A percentile compares a stretch with the other conserved stretches of the same genome.
Evolutionary conservation across 2,113 vertebrate genomes (phyloP).

Genomic region (Panthera leo): DNA sequence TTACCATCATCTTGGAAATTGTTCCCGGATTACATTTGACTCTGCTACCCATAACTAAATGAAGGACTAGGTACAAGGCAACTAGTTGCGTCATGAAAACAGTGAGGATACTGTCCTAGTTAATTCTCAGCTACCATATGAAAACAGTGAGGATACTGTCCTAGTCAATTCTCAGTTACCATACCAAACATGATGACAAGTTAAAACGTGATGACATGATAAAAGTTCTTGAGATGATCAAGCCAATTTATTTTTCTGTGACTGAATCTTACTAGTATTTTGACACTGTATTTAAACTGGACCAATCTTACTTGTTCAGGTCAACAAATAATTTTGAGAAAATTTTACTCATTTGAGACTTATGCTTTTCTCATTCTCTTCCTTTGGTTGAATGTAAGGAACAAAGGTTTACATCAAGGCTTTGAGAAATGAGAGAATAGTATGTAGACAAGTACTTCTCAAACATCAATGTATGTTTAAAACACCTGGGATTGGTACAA

Average conservation of each 20-base stretch:
- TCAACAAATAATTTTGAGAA: not conserved
- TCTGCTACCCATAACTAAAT: fast-evolving
- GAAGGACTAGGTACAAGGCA: not conserved
- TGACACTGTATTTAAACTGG: not conserved
- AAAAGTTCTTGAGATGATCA: not conserved
- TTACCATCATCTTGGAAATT: not conserved
- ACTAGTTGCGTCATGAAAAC: not conserved
- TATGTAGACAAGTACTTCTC: not conserved
- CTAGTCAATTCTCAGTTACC: not conserved
- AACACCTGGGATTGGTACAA: not conserved
- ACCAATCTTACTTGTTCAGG: not conserved
- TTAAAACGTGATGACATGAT: too few species aligned
- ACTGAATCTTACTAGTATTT: not conserved
- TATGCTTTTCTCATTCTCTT: not conserved
- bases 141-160: not conserved
- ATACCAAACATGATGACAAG: not conserved
- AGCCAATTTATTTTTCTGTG: not conserved
- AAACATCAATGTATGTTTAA: not conserved
- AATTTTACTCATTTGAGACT: not conserved
- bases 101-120: not conserved
- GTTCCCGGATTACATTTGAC: not conserved
- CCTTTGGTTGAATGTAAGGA: not conserved
- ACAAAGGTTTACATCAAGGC: not conserved
- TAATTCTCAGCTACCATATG: not conserved
- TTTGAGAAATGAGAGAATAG: not conserved